Base-by-base conservation (phyloP, 2,113 vertebrate genomes). In the Eulemur rufifrons region DNA sequence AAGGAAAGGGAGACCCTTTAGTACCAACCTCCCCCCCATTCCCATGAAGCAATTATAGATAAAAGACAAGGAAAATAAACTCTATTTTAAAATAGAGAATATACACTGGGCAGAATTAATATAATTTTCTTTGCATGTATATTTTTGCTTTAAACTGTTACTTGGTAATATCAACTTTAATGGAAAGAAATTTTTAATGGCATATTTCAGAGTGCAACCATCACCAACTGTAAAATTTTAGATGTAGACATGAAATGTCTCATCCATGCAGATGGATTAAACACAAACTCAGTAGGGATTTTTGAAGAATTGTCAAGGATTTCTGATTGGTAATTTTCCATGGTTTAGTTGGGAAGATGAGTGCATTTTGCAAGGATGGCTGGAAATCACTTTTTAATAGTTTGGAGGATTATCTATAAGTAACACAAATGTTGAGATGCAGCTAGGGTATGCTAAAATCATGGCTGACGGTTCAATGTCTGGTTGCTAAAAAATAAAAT, bases 241-340 rank as follows among this genome's bases (percentile, higher is more conserved):
- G 78, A 86, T n/a, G 69, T 78, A 32, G 42, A 88, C 78, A 89
- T 42, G 27, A 81, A 86, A 89, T 71, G 47, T 86, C 69, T 77
- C 78, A 81, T 59, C 54, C 71, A 91, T 47, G 76, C 20, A 89
- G 47, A 63, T 29, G 85, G 84, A 85, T 64, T 63, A 92, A 93
- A 95, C 27, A 76, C 42, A 77, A 59, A 81, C 42, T 69, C 73
- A 32, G 54, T 12, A 39, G 66, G 45, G 20, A 12, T 45, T 89
- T 88, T 52, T 71, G 81, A 92, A 86, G 59, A 56, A 32, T 50
- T 89, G 61, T 76, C 89, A 92, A 82, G 80, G 66, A 88, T 95
- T 92, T 92, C 88, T 45, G 52, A 56, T 34, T 94, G 74, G 61
- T 83, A 45, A 76, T 89, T 95, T 95, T 77, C 74, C 61, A 73